phyloP scores from a whole-genome alignment of 2,113 vertebrate species.

The Gambusia affinis region DNA sequence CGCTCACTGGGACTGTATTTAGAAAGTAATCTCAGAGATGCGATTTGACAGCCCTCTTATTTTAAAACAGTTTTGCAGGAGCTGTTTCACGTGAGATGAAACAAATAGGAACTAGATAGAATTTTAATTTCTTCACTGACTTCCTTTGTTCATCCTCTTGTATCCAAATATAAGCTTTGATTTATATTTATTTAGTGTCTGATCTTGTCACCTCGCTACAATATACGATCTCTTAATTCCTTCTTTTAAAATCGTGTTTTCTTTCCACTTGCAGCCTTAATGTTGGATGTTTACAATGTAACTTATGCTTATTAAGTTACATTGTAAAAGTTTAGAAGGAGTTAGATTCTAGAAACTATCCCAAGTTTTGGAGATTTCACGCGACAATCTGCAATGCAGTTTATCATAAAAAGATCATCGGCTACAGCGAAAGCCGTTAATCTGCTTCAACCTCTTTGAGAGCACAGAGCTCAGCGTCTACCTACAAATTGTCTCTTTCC shows the following conservation, averaged over 20 bases:
- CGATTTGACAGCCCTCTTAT: neutral
- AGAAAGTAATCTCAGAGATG: neutral
- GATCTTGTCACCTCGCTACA: conserved; percentile 2
- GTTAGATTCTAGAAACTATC: too few relatives aligned
- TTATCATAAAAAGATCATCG: too few relatives aligned
- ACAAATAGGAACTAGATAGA: neutral
- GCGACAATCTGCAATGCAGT: too few relatives aligned
- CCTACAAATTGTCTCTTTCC: too few relatives aligned
- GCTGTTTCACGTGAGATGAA: neutral
- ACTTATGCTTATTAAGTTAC: too few relatives aligned
- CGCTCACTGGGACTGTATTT: neutral
- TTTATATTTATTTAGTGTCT: neutral
- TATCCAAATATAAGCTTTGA: neutral
- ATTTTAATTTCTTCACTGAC: neutral
- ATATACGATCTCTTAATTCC: conserved; percentile 30
- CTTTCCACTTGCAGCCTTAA: conserved; percentile 9
- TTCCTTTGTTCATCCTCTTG: neutral
- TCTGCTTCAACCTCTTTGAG: too few relatives aligned
- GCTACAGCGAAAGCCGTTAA: too few relatives aligned
- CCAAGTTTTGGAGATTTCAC: too few relatives aligned
- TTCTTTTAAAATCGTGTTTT: conserved; percentile 7
- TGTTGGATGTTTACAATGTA: conserved; percentile 28
- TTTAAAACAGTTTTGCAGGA: neutral
- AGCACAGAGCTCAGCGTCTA: too few relatives aligned
- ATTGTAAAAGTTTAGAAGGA: too few relatives aligned